These are phyloP conservation scores for Myrmecobius fasciatus DNA, from an alignment of 2,113 vertebrate genomes.

Conservation along the genomic window DNA sequence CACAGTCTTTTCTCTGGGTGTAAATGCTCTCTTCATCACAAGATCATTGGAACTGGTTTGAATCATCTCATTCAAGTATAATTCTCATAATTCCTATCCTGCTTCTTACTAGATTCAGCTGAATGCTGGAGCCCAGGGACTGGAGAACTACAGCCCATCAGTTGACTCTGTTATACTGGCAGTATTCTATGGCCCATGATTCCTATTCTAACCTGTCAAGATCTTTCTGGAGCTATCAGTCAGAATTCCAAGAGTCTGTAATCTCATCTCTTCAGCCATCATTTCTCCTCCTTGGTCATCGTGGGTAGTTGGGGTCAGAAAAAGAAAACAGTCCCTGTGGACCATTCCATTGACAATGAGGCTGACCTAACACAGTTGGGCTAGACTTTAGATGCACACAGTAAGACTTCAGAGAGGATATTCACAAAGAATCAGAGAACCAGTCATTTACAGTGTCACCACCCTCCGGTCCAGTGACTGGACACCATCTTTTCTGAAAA, in stretches of 20 bases:
- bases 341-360: neutral
- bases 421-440: no score
- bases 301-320: neutral
- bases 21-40: no score
- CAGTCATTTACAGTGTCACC: no score
- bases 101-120: neutral
- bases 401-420: no score
- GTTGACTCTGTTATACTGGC: neutral
- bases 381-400: no score
- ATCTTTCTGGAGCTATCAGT: neutral
- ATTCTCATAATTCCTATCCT: no score
- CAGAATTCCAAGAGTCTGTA: neutral
- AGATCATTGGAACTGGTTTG: no score
- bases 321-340: neutral
- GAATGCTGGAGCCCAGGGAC: neutral
- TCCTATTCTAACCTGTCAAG: neutral
- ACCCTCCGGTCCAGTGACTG: no score
- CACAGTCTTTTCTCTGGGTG: no score
- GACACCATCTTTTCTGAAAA: no score
- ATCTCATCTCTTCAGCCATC: neutral
- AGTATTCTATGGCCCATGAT: neutral
- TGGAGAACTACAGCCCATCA: neutral
- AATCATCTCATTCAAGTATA: no score
- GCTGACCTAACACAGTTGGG: no score
- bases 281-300: neutral